Conservation (phyloP, 1,140 invertebrate genomes). For the Aphaenogaster rudis region DNA sequence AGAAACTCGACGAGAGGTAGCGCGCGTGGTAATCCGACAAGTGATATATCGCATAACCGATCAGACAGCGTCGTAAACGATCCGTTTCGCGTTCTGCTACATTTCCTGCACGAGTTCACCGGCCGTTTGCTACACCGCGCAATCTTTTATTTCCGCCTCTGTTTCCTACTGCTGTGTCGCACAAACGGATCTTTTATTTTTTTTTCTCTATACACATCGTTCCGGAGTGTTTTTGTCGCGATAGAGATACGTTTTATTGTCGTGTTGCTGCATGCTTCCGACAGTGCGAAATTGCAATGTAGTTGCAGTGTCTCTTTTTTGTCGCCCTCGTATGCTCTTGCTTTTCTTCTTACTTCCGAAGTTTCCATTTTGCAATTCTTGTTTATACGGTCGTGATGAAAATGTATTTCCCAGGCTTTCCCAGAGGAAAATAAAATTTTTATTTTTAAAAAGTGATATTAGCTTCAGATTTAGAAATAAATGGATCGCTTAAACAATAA, state of each 20-base stretch:
- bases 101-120: conserved; percentile 7
- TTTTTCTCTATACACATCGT: not conserved
- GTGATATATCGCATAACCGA: conserved; percentile 26
- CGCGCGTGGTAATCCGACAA: conserved; percentile 16
- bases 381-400: not conserved
- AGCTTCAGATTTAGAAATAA: not conserved
- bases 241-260: conserved; percentile 29
- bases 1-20: not conserved
- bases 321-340: not conserved
- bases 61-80: conserved; percentile 38
- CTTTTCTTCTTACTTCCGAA: not conserved
- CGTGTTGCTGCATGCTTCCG: not conserved
- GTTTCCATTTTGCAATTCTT: not conserved
- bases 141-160: not conserved
- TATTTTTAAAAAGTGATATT: not conserved
- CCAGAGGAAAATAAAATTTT: conserved; percentile 1
- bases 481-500: not conserved
- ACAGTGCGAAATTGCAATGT: not conserved
- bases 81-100: conserved; percentile 1
- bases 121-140: not conserved
- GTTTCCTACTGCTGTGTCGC: not conserved
- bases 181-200: not conserved
- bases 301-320: not conserved
- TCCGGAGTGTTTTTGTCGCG: not conserved
- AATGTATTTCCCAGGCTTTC: not conserved